These are phyloP conservation scores for Erpobdella octoculata DNA, from an alignment of 2,888 invertebrate genomes.

Conservation along the genomic window DNA sequence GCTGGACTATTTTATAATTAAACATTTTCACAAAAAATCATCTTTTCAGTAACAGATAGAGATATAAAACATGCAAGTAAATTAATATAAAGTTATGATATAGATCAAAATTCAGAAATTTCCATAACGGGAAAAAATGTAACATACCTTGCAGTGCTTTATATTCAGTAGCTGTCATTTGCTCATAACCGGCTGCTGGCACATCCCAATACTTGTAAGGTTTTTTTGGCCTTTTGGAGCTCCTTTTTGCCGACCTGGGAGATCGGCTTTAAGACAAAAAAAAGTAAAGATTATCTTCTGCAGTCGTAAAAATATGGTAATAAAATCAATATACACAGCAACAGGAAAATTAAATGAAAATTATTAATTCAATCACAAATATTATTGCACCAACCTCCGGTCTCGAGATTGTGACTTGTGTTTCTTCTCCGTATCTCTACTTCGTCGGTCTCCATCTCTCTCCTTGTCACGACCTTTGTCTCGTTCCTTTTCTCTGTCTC, in stretches of 20 bases:
- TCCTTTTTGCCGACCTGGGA: neutral
- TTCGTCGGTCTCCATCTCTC: neutral
- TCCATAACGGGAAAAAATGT: neutral
- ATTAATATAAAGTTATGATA: too few species aligned
- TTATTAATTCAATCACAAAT: neutral
- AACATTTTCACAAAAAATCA: too few species aligned
- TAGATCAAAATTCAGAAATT: too few species aligned
- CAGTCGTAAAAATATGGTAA: neutral
- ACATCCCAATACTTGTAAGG: slow-evolving; percentile 83
- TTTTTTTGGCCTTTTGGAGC: slow-evolving; percentile 37
- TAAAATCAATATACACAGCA: neutral
- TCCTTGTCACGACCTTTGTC: neutral
- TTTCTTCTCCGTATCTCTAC: slow-evolving; percentile 16
- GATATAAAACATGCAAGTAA: too few species aligned
- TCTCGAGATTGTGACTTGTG: slow-evolving; percentile 16
- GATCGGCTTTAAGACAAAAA: neutral
- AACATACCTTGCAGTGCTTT: slow-evolving; percentile 60
- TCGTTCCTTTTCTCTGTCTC: neutral
- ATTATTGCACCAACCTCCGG: slow-evolving; percentile 9
- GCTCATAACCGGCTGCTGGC: slow-evolving; percentile 93
- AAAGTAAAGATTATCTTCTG: neutral
- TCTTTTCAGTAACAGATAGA: too few species aligned
- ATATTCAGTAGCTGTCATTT: slow-evolving; percentile 88
- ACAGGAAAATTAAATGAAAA: neutral
- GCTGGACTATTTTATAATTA: too few species aligned